A percentile compares a stretch with the other conserved stretches of the same genome.
Conservation (phyloP, 2,797 vertebrate genomes). For the Diplodus sargus region DNA sequence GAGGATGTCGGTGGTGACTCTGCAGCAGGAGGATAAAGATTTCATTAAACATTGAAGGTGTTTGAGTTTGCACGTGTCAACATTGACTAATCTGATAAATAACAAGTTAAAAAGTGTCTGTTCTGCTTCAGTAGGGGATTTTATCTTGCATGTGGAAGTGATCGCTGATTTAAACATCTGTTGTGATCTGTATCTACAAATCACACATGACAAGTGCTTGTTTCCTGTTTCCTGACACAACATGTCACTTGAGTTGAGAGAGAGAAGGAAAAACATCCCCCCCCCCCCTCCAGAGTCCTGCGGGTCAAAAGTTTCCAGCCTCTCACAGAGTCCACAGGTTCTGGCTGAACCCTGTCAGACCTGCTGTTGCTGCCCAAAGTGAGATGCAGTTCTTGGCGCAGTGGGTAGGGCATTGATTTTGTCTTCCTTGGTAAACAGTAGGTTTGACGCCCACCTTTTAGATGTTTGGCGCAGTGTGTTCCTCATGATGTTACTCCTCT, state of each 20-base stretch:
- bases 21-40: background rate
- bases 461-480: conserved; percentile 69
- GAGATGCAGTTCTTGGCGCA: conserved; percentile 58
- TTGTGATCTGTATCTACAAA: background rate
- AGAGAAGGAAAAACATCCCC: no score
- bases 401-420: conserved; percentile 70
- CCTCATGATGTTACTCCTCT: conserved; percentile 33
- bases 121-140: background rate
- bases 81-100: background rate
- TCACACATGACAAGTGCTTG: background rate
- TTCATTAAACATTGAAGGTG: background rate
- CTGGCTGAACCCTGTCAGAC: background rate
- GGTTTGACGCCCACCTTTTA: conserved; percentile 66
- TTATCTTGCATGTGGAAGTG: background rate
- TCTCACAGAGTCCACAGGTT: conserved; percentile 15
- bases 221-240: background rate
- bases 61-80: background rate
- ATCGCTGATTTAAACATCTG: background rate
- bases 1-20: background rate
- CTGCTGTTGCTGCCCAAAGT: conserved; percentile 47
- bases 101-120: background rate
- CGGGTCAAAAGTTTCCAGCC: conserved; percentile 37
- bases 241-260: conserved; percentile 5
- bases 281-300: background rate
- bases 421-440: conserved; percentile 69